These are phyloP conservation scores for Antigone vipio DNA, from an alignment of 2,113 vertebrate species.

Conservation along the genomic window DNA sequence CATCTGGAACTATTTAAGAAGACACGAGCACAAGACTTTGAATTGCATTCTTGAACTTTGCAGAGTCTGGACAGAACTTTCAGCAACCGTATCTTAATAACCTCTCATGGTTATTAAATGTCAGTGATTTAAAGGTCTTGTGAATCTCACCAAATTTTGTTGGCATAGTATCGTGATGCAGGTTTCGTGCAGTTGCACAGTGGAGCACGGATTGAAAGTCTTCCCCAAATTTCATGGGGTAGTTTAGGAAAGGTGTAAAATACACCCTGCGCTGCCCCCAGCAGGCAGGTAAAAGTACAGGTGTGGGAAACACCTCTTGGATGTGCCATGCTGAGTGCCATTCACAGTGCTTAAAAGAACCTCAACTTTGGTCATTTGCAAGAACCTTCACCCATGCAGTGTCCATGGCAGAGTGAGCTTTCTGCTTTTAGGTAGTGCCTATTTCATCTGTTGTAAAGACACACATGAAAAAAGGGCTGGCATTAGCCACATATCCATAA, in stretches of 20 bases:
- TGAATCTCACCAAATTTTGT: not conserved
- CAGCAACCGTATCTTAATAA: not conserved
- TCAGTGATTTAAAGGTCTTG: not conserved
- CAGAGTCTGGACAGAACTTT: not conserved
- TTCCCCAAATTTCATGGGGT: not conserved
- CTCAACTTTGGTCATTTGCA: not conserved
- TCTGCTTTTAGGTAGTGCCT: conserved; percentile 5
- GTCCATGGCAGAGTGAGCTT: not conserved
- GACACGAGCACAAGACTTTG: not conserved
- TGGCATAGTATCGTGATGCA: not conserved
- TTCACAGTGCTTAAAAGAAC: not conserved
- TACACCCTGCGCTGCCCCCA: conserved; percentile 30
- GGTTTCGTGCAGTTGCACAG: not conserved
- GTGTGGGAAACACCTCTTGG: not conserved
- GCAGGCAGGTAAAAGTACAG: not conserved
- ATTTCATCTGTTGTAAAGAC: conserved; percentile 34
- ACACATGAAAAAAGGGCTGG: not conserved
- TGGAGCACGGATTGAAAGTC: not conserved
- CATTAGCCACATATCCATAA: conserved; percentile 63
- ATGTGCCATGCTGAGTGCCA: not conserved
- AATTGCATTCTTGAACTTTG: not conserved
- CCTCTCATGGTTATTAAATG: not conserved
- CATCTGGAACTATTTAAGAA: not conserved
- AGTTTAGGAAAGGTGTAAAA: not conserved
- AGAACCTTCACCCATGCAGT: not conserved